These are phyloP conservation scores for Danaus chrysippus DNA, from an alignment of 2,888 invertebrate genomes.

Conservation along the genomic window DNA sequence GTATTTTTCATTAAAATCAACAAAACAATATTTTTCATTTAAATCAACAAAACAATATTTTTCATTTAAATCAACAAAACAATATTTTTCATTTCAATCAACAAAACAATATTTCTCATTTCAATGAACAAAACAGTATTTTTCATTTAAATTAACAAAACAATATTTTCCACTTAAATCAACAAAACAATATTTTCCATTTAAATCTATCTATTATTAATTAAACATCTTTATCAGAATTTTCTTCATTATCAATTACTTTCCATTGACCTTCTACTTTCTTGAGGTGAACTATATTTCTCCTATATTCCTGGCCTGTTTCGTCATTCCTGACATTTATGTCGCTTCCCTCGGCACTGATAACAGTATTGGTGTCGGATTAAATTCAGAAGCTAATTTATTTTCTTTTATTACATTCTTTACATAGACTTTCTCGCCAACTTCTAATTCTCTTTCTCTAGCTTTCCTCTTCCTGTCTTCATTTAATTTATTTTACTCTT, in stretches of 20 bases:
- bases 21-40: too few species aligned
- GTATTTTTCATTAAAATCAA: too few species aligned
- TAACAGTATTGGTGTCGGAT: not conserved
- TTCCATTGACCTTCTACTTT: constrained; percentile 11
- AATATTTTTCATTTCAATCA: too few species aligned
- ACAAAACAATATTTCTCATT: too few species aligned
- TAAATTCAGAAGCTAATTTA: too few species aligned
- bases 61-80: too few species aligned
- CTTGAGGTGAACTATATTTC: constrained; percentile 14
- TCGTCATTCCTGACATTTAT: constrained; percentile 9
- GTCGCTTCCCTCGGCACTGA: constrained; percentile 4
- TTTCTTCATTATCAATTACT: constrained; percentile 4
- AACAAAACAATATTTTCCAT: not conserved
- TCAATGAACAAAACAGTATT: too few species aligned
- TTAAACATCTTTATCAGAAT: not conserved
- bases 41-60: too few species aligned
- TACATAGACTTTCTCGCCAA: not conserved
- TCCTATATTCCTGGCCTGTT: constrained; percentile 7
- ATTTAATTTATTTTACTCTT: too few species aligned
- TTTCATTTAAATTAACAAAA: too few species aligned
- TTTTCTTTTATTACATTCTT: not conserved
- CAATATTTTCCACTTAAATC: too few species aligned
- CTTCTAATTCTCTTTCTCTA: not conserved
- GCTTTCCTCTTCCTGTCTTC: not conserved
- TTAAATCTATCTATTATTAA: not conserved